These are phyloP conservation scores for Semicossyphus pulcher DNA, from an alignment of 2,113 vertebrate genomes.

Conservation along the genomic window DNA sequence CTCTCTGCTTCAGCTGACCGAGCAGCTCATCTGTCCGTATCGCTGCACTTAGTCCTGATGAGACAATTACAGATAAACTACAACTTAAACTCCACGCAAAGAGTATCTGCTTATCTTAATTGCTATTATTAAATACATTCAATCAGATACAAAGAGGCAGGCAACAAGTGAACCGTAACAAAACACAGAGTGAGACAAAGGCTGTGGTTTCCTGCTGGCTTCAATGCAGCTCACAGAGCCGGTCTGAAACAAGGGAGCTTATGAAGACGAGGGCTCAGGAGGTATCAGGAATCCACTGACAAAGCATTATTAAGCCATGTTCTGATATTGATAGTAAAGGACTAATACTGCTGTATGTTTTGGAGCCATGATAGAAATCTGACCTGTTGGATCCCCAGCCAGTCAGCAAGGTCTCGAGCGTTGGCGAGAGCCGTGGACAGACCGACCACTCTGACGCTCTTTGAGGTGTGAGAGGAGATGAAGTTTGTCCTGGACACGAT, in stretches of 20 bases:
- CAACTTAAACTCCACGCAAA: conserved; percentile 5
- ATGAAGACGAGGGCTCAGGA: not conserved
- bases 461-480: conserved; percentile 97
- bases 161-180: conserved; percentile 21
- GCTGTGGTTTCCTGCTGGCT: conserved; percentile 26
- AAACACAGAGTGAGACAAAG: not conserved
- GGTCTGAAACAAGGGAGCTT: conserved; percentile 8
- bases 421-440: conserved; percentile 98
- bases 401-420: conserved; percentile 97
- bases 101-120: conserved; percentile 37
- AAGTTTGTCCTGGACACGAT: conserved; percentile 99
- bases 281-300: not conserved
- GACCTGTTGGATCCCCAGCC: conserved; percentile 96
- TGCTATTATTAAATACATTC: conserved; percentile 25
- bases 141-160: conserved; percentile 23
- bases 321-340: not conserved
- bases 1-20: too few species aligned
- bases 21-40: too few species aligned
- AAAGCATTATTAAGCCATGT: not conserved
- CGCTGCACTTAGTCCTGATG: too few species aligned
- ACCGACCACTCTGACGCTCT: conserved; percentile 92
- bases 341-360: not conserved
- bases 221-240: not conserved
- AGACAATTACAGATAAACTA: too few species aligned
- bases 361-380: conserved; percentile 3